Evolutionary conservation across 2,888 invertebrate genomes (phyloP).

Genomic region (Osmoderma eremita): DNA sequence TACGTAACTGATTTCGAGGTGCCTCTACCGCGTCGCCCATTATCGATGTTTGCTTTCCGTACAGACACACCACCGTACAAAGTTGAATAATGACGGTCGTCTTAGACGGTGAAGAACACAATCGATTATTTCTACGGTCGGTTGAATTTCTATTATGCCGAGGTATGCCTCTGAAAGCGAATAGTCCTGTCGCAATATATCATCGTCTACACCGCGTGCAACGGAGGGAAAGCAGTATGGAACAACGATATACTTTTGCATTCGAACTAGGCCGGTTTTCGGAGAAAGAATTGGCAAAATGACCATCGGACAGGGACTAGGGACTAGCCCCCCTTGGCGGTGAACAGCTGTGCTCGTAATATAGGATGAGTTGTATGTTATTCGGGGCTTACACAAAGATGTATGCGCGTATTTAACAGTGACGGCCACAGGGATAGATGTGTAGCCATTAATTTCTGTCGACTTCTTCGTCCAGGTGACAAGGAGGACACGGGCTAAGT

Average conservation of each 20-base stretch:
- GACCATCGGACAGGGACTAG: slow-evolving; percentile 57
- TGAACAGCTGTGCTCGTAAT: slow-evolving; percentile 48
- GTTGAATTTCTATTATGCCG: slow-evolving; percentile 55
- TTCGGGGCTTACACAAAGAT: too few relatives aligned
- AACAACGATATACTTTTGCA: slow-evolving; percentile 61
- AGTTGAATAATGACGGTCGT: slow-evolving; percentile 57
- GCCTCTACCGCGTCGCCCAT: not conserved
- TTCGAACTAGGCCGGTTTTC: slow-evolving; percentile 54
- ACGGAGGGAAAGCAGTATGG: slow-evolving; percentile 51
- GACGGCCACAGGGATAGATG: slow-evolving; percentile 10
- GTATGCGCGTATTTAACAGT: slow-evolving; percentile 13
- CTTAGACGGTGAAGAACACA: slow-evolving; percentile 54
- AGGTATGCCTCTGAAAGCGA: slow-evolving; percentile 52
- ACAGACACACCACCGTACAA: slow-evolving; percentile 38
- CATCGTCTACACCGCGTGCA: slow-evolving; percentile 51
- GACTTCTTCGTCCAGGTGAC: slow-evolving; percentile 25
- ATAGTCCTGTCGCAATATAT: slow-evolving; percentile 60
- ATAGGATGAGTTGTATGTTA: too few relatives aligned
- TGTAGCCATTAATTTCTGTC: slow-evolving; percentile 51
- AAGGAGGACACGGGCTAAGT: too few relatives aligned
- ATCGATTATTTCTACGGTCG: slow-evolving; percentile 60
- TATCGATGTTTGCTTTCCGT: slow-evolving; percentile 29
- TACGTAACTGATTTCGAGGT: slow-evolving; percentile 24
- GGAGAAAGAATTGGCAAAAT: slow-evolving; percentile 56
- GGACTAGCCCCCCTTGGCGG: slow-evolving; percentile 38